Base-by-base conservation (phyloP, 2,888 invertebrate species). In the Antitype chi region DNA sequence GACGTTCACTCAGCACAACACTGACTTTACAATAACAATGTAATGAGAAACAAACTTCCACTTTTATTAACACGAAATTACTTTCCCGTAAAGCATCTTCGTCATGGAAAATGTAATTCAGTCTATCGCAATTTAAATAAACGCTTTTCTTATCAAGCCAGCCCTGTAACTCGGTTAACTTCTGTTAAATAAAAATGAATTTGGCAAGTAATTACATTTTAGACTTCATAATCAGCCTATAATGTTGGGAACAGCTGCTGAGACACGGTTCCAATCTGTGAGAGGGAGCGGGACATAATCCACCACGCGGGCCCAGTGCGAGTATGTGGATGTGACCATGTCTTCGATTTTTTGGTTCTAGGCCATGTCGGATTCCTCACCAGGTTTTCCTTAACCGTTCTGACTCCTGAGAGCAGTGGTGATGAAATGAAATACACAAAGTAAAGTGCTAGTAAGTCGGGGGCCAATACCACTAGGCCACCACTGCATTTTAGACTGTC, bases 101-200 rank as follows among this genome's bases (percentile, higher is more conserved):
- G 74, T 84, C 79, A 71, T 70, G 38, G 60, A 70, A 82, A 87
- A 89, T 80, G 78, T 79, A 88, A 87, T 87, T 83, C 78, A 77
- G 79, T 82, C 83, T 74, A 74, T 68, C 76, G 76, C 88, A 89
- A 90, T 90, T 91, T 89, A 86, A 90, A 90, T 88, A 88, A 89
- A 89, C 75, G 87, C 81, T 87, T 85, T 87, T 87, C 38, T 84
- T 80, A 70, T 80, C 81, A 85, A 81, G 80, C 81, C 79, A 81
- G 78, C 60, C 76, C 70, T 74, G 78, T 81, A 87, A 88, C 84
- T 86, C 80, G 73, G 81, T 81, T 88, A 88, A 86, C 84, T 87
- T 73, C 6, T 77, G 79, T 84, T 85, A 86, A 90, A 88, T 89
- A 88, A 90, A 89, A 87, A 88, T 87, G 87, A 89, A 88, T 87